phyloP scores from a whole-genome alignment of 2,113 vertebrate genomes.

The Clarias magur region DNA sequence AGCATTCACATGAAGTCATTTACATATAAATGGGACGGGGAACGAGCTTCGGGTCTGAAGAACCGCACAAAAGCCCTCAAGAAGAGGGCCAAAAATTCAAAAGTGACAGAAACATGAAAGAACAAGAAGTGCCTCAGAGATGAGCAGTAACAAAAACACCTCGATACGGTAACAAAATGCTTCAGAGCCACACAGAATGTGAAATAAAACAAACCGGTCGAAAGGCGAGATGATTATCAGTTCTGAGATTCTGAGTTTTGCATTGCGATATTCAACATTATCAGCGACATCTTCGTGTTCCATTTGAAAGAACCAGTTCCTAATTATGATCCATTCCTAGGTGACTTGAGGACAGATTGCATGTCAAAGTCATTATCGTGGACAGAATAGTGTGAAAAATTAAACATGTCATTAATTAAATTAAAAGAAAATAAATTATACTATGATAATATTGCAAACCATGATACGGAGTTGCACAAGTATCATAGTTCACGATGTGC shows the following conservation, averaged over 20 bases:
- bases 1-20: conserved; percentile 35
- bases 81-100: background rate
- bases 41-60: background rate
- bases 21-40: conserved; percentile 49
- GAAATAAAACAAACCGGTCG: background rate
- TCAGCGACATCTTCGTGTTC: background rate
- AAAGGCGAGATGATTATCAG: no score
- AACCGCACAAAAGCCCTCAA: conserved; percentile 2
- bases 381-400: background rate
- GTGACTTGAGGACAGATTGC: background rate
- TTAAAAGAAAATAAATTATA: background rate
- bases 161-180: background rate
- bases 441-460: background rate
- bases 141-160: background rate
- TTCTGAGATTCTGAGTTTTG: no score
- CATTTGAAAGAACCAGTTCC: background rate
- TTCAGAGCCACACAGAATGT: background rate
- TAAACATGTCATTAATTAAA: background rate
- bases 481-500: background rate
- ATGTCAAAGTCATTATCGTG: background rate
- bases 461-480: background rate
- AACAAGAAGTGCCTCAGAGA: background rate
- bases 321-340: background rate
- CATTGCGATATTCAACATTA: background rate
- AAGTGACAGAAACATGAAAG: background rate